Percentiles rank a stretch among this genome's conserved stretches.
These are phyloP conservation scores for Agrochola litura DNA, from an alignment of 2,888 invertebrate species.

Conservation along the genomic window DNA sequence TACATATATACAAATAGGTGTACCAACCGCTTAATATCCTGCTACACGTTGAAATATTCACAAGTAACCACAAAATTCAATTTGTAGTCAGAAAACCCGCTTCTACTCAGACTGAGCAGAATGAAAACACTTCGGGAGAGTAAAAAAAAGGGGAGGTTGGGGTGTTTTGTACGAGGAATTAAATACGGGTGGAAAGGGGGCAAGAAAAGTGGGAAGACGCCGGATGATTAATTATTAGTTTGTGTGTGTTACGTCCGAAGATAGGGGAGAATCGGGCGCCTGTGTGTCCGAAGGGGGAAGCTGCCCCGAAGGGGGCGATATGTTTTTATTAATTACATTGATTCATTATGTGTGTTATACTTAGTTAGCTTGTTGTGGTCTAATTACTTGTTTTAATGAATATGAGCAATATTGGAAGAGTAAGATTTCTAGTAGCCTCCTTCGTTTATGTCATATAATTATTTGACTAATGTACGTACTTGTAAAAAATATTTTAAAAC, in stretches of 20 bases:
- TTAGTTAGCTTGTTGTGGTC: conserved; percentile 37
- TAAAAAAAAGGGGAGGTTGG: conserved; percentile 81
- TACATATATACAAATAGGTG: conserved; percentile 46
- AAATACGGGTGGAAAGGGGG: conserved; percentile 80
- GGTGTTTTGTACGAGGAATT: conserved; percentile 85
- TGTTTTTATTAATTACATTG: conserved; percentile 73
- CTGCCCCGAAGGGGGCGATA: conserved; percentile 55
- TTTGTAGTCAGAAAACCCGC: conserved; percentile 83
- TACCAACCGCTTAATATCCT: conserved; percentile 84
- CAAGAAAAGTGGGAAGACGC: conserved; percentile 81
- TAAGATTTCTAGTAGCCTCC: neutral
- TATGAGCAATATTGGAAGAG: conserved; percentile 1
- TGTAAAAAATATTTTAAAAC: too few relatives aligned
- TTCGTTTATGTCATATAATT: too few relatives aligned
- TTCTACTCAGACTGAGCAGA: conserved; percentile 84
- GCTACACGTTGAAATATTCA: conserved; percentile 84
- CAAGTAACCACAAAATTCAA: conserved; percentile 89
- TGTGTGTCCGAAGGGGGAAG: conserved; percentile 62
- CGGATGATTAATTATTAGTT: conserved; percentile 90
- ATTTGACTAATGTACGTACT: too few relatives aligned
- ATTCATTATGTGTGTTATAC: conserved; percentile 64
- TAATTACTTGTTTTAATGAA: conserved; percentile 43
- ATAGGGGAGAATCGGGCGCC: conserved; percentile 74
- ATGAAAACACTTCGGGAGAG: conserved; percentile 82
- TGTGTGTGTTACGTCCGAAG: conserved; percentile 86